Base-by-base conservation (phyloP, 2,888 invertebrate species). In the Dryadula phaetusa region DNA sequence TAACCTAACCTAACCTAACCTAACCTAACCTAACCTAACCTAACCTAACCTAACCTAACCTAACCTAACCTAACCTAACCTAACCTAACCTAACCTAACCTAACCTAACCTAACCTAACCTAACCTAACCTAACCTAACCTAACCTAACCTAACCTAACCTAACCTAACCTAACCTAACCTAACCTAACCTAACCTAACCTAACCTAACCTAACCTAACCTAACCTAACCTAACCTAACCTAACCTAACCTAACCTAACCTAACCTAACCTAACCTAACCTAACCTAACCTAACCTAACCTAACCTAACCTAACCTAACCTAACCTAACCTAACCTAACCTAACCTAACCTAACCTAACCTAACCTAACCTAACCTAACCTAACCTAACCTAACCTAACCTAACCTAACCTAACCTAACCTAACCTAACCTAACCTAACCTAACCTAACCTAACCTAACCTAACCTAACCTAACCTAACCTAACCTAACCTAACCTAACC, bases 11-110 rank as follows among this genome's bases (percentile, higher is more conserved):
- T 71, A 71, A 72, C 70, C 72, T 67, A 72, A 69, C 67, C 72
- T 72, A 72, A 72, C 72, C 72, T 69, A 72, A 72, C 71, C 72
- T 71, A 72, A 72, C 72, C 72, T 70, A 69, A 71, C 71, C 69
- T 69, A 70, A 73, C 70, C 73, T 71, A 71, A 71, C 71, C 67
- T 67, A 70, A 67, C 70, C 65, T 40, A 40, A 40, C 40, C 40
- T 40, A 40, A 40, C 40, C 56, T 40, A 40, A 40, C 40, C 40
- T 40, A 40, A 40, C 40, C 40, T 40, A 40, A 40, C 40, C 40
- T 40, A 40, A 40, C 40, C 40, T 40, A 40, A 40, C 40, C 40
- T 40, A 70, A 40, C 40, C 40, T 40, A 40, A 40, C 40, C 16
- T 46, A 46, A 46, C 18, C 46, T 56, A 56, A 46, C 46, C 20